Conservation (phyloP, 2,113 vertebrate species). For the Carassius gibelio region DNA sequence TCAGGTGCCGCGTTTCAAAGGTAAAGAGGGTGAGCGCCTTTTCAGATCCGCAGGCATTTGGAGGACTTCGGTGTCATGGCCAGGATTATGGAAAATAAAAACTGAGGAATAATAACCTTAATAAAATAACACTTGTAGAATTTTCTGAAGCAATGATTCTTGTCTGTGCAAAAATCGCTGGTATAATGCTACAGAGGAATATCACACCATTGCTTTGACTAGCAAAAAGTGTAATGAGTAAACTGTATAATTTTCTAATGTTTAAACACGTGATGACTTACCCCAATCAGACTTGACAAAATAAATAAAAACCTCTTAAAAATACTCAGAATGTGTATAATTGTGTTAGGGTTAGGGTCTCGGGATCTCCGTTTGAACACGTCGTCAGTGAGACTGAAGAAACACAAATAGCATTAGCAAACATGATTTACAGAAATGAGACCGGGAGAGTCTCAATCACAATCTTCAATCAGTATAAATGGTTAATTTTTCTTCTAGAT, state of each 20-base stretch:
- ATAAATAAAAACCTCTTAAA: too few species aligned
- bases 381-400: background rate
- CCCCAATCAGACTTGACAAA: too few species aligned
- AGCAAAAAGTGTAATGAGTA: background rate
- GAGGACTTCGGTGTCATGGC: slow-evolving; percentile 46
- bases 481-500: background rate
- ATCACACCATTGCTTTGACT: too few species aligned
- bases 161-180: background rate
- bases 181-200: background rate
- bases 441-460: background rate
- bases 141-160: background rate
- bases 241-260: too few species aligned
- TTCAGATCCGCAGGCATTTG: slow-evolving; percentile 33
- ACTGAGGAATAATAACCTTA: background rate
- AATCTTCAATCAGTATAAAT: background rate
- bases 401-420: background rate
- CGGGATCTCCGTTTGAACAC: background rate
- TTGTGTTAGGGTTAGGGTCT: too few species aligned
- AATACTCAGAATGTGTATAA: background rate
- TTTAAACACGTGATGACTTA: background rate
- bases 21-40: slow-evolving; percentile 38
- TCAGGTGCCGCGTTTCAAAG: slow-evolving; percentile 52
- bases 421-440: background rate
- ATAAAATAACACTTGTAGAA: background rate
- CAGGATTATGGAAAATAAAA: slow-evolving; percentile 45